phyloP scores from a whole-genome alignment of 2,888 invertebrate genomes.

The Notocelia uddmanniana region DNA sequence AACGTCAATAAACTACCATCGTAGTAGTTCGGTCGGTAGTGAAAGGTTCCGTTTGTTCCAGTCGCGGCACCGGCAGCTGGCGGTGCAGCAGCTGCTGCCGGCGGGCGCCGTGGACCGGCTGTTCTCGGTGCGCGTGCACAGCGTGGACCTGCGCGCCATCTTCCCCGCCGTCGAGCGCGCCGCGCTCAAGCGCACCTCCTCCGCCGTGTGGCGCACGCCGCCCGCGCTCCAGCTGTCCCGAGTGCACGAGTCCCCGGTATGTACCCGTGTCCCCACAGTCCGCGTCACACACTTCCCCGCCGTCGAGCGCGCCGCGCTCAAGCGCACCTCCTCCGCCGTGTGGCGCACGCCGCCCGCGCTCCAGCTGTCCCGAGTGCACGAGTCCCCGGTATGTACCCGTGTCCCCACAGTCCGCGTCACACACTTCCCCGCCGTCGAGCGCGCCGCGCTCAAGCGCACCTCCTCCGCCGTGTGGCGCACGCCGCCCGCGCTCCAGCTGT shows the following conservation, averaged over 20 bases:
- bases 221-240: slow-evolving; percentile 84
- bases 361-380: slow-evolving; percentile 83
- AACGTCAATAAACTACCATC: too few relatives aligned
- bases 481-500: neutral
- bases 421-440: neutral
- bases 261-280: slow-evolving; percentile 79
- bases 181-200: slow-evolving; percentile 89
- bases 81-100: slow-evolving; percentile 74
- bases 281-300: too few relatives aligned
- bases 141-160: slow-evolving; percentile 88
- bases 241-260: slow-evolving; percentile 66
- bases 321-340: slow-evolving; percentile 90
- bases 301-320: slow-evolving; percentile 87
- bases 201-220: slow-evolving; percentile 91
- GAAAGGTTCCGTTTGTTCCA: neutral
- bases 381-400: slow-evolving; percentile 51
- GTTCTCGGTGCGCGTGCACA: slow-evolving; percentile 87
- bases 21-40: too few relatives aligned
- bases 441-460: slow-evolving; percentile 54
- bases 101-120: slow-evolving; percentile 83
- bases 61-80: slow-evolving; percentile 72
- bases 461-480: slow-evolving; percentile 86
- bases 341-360: slow-evolving; percentile 89
- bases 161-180: slow-evolving; percentile 89
- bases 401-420: too few relatives aligned